Evolutionary conservation across 2,113 vertebrate genomes (phyloP).

Genomic region (Orycteropus afer): DNA sequence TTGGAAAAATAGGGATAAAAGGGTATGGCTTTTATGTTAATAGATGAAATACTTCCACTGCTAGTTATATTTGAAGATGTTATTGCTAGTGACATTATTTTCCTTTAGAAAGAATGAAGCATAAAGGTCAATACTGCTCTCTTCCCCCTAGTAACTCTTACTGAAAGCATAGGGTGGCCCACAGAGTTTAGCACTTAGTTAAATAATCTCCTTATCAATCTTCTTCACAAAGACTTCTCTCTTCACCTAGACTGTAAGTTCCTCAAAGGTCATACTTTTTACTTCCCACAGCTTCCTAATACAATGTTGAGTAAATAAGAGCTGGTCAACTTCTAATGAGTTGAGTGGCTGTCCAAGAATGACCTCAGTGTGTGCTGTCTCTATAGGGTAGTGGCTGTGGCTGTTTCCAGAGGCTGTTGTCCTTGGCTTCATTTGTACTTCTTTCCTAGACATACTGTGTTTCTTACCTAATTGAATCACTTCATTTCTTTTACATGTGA

Average conservation of each 20-base stretch:
- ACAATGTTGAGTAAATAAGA: conserved; percentile 40
- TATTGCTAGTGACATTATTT: neutral
- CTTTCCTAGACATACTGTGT: conserved; percentile 57
- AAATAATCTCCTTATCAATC: neutral
- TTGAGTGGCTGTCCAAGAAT: neutral
- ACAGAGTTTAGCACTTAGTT: neutral
- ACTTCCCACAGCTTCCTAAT: conserved; percentile 1
- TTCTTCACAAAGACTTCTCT: neutral
- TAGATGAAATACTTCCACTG: neutral
- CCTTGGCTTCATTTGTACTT: conserved; percentile 47
- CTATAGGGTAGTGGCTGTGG: neutral
- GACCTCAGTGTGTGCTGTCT: conserved; percentile 8
- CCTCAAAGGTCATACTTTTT: conserved; percentile 37
- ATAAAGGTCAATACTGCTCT: neutral
- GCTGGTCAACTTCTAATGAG: conserved; percentile 34
- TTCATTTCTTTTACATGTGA: conserved; percentile 53
- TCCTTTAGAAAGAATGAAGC: neutral
- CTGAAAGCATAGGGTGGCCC: neutral
- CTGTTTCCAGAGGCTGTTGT: conserved; percentile 48
- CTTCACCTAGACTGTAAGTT: neutral
- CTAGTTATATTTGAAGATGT: conserved; percentile 11
- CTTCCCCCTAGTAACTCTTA: neutral
- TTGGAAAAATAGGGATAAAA: neutral
- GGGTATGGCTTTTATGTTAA: neutral
- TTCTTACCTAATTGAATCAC: conserved; percentile 39